phyloP scores from a whole-genome alignment of 2,797 vertebrate species.

The Phalloptychus januarius region DNA sequence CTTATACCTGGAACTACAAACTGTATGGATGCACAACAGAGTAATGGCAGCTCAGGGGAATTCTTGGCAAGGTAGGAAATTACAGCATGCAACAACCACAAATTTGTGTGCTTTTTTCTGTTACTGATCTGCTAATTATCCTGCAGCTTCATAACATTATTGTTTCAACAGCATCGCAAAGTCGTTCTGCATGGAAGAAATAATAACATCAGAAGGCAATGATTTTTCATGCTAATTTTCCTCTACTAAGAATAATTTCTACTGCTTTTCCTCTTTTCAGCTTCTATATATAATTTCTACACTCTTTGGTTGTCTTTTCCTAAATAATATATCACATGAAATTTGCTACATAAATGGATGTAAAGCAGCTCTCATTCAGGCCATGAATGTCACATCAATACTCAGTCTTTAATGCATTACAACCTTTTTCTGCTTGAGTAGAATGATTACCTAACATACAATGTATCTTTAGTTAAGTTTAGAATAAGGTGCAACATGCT shows the following conservation, averaged over 20 bases:
- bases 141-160: neutral
- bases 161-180: neutral
- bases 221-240: neutral
- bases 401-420: neutral
- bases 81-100: conserved; percentile 9
- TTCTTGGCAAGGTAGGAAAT: conserved; percentile 91
- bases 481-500: neutral
- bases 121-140: conserved; percentile 2
- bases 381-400: neutral
- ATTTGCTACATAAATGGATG: neutral
- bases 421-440: neutral
- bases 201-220: neutral
- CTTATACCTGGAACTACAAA: conserved; percentile 95
- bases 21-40: conserved; percentile 88
- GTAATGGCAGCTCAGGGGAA: conserved; percentile 89
- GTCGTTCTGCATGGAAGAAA: neutral
- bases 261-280: neutral
- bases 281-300: neutral
- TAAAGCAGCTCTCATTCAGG: neutral
- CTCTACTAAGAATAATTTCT: neutral
- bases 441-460: neutral
- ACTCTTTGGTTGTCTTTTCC: neutral
- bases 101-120: neutral
- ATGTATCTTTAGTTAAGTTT: neutral
- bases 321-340: conserved; percentile 9